phyloP scores from a whole-genome alignment of 2,888 invertebrate species.

The Ichneumoninae sp. region DNA sequence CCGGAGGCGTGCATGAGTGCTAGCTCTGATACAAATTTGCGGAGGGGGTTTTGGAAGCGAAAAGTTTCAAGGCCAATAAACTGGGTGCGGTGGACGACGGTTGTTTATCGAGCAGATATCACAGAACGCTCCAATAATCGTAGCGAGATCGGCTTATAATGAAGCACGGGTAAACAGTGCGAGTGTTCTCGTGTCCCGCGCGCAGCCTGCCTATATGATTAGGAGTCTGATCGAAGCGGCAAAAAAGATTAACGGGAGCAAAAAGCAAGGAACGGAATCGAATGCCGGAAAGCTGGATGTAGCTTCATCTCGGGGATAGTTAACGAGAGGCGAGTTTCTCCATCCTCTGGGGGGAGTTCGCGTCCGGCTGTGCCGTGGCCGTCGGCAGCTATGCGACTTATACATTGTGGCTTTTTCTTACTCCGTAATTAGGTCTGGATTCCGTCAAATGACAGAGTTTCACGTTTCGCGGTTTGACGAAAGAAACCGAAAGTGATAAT shows the following conservation, averaged over 20 bases:
- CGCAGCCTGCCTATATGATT: slow-evolving; percentile 4
- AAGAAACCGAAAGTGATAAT: slow-evolving; percentile 57
- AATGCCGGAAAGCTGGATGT: slow-evolving; percentile 20
- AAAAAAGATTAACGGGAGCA: slow-evolving; percentile 17
- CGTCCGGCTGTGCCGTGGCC: not conserved
- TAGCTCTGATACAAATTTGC: not conserved
- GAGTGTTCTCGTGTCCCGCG: not conserved
- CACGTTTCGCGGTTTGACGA: not conserved
- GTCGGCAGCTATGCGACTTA: not conserved
- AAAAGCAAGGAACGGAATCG: slow-evolving; percentile 12
- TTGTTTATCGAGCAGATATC: not conserved
- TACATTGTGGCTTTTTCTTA: slow-evolving; percentile 26
- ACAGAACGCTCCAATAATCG: not conserved
- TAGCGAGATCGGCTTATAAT: not conserved
- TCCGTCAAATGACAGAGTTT: slow-evolving; percentile 23
- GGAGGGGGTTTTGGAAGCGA: not conserved
- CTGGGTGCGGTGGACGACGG: not conserved
- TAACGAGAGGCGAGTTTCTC: slow-evolving; percentile 42
- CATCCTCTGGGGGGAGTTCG: slow-evolving; percentile 15
- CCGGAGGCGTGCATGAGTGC: not conserved
- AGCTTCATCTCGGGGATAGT: slow-evolving; percentile 36
- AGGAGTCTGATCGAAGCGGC: slow-evolving; percentile 3
- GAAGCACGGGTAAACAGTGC: not conserved
- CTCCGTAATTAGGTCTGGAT: slow-evolving; percentile 55
- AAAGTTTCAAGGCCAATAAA: not conserved